Evolutionary conservation across 2,113 vertebrate genomes (phyloP).

Genomic region (Limnothrissa miodon): DNA sequence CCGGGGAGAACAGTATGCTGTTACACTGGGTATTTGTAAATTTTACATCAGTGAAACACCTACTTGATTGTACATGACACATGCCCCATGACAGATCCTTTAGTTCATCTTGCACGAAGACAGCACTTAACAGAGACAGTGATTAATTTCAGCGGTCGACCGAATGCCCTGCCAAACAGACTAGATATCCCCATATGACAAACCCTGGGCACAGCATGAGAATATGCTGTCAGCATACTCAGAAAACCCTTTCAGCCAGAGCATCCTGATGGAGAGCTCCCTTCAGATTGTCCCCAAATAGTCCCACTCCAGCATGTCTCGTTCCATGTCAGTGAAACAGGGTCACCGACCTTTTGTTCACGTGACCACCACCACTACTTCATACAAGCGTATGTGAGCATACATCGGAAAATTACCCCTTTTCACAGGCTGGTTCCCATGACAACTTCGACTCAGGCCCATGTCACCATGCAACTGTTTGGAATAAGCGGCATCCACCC

Average conservation of each 20-base stretch:
- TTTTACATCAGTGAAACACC: not conserved
- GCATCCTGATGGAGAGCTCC: not conserved
- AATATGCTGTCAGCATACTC: not conserved
- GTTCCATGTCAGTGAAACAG: not conserved
- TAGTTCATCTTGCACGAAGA: not conserved
- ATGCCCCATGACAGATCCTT: not conserved
- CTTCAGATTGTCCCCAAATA: not conserved
- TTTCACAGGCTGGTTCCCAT: conserved; percentile 57
- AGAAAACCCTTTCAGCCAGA: not conserved
- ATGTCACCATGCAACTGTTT: conserved; percentile 9
- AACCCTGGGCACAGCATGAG: not conserved
- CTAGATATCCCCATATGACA: not conserved
- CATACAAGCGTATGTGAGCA: not conserved
- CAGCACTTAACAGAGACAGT: not conserved
- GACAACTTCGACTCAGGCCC: conserved; percentile 54
- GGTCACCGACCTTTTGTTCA: conserved; percentile 28
- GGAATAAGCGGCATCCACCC: conserved; percentile 52
- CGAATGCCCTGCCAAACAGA: not conserved
- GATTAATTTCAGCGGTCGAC: not conserved
- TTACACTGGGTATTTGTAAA: not conserved
- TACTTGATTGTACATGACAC: not conserved
- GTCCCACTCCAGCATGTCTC: not conserved
- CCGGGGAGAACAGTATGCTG: not conserved
- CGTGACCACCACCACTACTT: conserved; percentile 32
- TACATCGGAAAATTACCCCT: conserved; percentile 44